phyloP scores from a whole-genome alignment of 2,888 invertebrate species.

The Leptinotarsa rubiginosa region DNA sequence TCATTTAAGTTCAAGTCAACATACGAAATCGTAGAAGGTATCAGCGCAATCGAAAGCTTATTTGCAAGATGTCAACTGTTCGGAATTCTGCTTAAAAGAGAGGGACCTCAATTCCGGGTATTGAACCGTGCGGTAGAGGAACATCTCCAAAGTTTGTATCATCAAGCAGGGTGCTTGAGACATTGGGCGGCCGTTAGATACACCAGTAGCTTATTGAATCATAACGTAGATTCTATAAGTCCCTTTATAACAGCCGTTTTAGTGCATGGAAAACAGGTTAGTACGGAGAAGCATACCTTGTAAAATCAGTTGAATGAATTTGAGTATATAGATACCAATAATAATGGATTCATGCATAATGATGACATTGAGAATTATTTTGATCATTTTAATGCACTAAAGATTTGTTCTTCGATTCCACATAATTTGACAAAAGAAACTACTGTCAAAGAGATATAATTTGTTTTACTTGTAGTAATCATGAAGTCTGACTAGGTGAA shows the following conservation, averaged over 20 bases:
- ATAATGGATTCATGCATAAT: no score
- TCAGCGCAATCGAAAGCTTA: conserved; percentile 78
- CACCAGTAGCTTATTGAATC: conserved; percentile 92
- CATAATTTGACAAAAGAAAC: no score
- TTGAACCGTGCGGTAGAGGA: conserved; percentile 73
- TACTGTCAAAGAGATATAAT: no score
- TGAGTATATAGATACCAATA: background rate
- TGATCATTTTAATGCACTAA: no score
- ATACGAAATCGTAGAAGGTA: conserved; percentile 79
- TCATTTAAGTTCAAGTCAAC: conserved; percentile 75
- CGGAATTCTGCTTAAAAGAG: conserved; percentile 83
- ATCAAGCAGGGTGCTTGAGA: conserved; percentile 85
- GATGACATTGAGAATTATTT: no score
- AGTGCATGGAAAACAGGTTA: conserved; percentile 96
- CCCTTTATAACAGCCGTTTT: conserved; percentile 98
- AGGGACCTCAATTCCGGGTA: conserved; percentile 84
- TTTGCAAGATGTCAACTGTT: conserved; percentile 86
- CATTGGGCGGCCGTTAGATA: conserved; percentile 95
- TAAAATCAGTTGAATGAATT: background rate
- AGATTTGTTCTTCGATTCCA: no score
- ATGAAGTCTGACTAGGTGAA: no score
- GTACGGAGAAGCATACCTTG: conserved; percentile 17
- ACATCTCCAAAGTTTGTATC: conserved; percentile 79
- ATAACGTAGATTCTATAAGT: conserved; percentile 97
- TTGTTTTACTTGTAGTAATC: no score